These are phyloP conservation scores for Chitala chitala DNA, from an alignment of 2,113 vertebrate species.

Conservation along the genomic window DNA sequence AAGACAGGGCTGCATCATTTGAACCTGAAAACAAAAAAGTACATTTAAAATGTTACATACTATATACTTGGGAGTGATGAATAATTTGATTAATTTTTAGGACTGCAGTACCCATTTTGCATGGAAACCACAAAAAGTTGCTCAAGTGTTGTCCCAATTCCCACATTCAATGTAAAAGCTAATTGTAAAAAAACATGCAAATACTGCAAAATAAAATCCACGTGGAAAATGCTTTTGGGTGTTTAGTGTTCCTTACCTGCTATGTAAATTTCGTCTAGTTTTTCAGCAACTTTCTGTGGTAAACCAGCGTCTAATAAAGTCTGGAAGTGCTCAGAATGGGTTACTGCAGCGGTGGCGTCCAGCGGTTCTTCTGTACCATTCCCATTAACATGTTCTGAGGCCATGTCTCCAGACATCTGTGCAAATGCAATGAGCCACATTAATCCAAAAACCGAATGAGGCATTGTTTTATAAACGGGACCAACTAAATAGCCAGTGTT, in stretches of 20 bases:
- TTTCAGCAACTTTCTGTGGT: conserved; percentile 94
- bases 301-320: conserved; percentile 90
- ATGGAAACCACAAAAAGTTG: conserved; percentile 83
- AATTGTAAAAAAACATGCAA: conserved; percentile 49
- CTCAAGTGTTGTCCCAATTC: conserved; percentile 70
- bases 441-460: conserved; percentile 51
- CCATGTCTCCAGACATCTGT: conserved; percentile 94
- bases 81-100: not conserved
- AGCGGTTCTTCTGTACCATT: conserved; percentile 96
- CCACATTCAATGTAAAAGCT: conserved; percentile 47
- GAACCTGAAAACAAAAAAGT: conserved; percentile 4
- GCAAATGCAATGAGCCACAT: conserved; percentile 69
- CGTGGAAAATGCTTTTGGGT: conserved; percentile 50
- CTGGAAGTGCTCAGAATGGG: conserved; percentile 90
- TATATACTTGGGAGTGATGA: not conserved
- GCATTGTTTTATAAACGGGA: not conserved
- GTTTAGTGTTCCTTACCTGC: conserved; percentile 80
- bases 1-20: not conserved
- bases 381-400: conserved; percentile 95
- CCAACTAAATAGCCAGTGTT: not conserved
- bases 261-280: conserved; percentile 96
- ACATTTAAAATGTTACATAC: conserved; percentile 5
- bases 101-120: conserved; percentile 70
- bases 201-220: conserved; percentile 30
- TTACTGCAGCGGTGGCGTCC: conserved; percentile 83